Evolutionary conservation across 2,113 vertebrate species (phyloP).

Genomic region (Anarhynchus alexandrinus): DNA sequence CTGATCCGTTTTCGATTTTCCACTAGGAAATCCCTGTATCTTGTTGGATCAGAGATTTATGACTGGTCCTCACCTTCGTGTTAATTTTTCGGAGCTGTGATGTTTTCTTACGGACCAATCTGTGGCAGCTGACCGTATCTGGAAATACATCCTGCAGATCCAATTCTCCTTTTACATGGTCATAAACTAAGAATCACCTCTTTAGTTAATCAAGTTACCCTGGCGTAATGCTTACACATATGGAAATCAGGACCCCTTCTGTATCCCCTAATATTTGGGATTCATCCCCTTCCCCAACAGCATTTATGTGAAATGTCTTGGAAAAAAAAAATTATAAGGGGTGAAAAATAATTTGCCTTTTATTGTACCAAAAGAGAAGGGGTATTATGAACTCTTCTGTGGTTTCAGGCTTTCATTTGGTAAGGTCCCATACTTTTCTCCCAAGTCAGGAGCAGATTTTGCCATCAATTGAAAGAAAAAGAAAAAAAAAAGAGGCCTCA

Average conservation of each 20-base stretch:
- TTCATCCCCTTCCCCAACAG: not conserved
- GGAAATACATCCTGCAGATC: not conserved
- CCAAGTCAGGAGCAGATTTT: not conserved
- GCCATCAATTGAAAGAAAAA: not conserved
- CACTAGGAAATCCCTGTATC: not conserved
- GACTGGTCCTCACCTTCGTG: not conserved
- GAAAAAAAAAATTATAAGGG: not conserved
- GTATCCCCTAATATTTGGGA: not conserved
- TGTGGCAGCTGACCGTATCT: not conserved
- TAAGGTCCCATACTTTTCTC: not conserved
- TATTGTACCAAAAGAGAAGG: not conserved
- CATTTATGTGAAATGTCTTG: not conserved
- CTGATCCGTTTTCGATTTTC: not conserved
- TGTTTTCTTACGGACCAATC: not conserved
- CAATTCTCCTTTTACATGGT: not conserved
- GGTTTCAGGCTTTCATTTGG: not conserved
- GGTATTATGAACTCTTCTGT: not conserved
- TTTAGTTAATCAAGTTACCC: not conserved
- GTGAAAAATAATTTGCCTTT: not conserved
- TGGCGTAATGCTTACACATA: not conserved
- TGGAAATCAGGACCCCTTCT: not conserved
- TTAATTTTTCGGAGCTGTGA: not conserved
- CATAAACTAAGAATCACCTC: not conserved
- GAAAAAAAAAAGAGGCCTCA: not conserved
- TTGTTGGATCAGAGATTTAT: not conserved